phyloP scores from a whole-genome alignment of 2,113 vertebrate genomes.

The Acanthochromis polyacanthus region DNA sequence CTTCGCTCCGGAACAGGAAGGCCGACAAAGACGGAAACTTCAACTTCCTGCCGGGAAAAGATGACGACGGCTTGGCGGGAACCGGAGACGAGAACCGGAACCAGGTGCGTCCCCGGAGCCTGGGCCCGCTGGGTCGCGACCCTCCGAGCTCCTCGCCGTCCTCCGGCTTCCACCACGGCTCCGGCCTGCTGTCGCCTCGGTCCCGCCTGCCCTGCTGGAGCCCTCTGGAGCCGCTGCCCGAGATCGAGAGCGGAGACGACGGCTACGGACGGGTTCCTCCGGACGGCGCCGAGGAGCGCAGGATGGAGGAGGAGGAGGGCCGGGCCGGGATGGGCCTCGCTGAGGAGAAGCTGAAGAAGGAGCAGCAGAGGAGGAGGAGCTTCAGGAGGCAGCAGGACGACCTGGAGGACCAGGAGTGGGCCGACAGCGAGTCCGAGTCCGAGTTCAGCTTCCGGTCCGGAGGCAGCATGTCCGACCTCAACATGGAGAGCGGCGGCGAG shows the following conservation, averaged over 20 bases:
- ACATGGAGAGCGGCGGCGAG: slow-evolving; percentile 79
- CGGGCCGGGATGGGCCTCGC: slow-evolving; percentile 44
- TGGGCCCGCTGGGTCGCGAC: slow-evolving; percentile 69
- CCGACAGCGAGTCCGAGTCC: slow-evolving; percentile 88
- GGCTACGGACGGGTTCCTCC: slow-evolving; percentile 88
- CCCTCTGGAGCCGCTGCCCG: slow-evolving; percentile 82
- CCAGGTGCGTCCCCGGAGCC: slow-evolving; percentile 73
- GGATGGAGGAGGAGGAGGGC: slow-evolving; percentile 75
- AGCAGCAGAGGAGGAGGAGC: slow-evolving; percentile 58
- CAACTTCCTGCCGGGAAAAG: slow-evolving; percentile 88
- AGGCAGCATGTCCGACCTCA: slow-evolving; percentile 86
- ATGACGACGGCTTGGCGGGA: slow-evolving; percentile 20
- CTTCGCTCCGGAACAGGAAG: slow-evolving; percentile 73
- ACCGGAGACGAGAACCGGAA: slow-evolving; percentile 90
- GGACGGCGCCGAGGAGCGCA: slow-evolving; percentile 88
- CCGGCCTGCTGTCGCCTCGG: slow-evolving; percentile 69
- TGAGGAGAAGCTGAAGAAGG: slow-evolving; percentile 35
- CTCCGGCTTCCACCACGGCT: slow-evolving; percentile 50
- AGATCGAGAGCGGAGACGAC: slow-evolving; percentile 82
- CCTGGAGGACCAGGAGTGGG: slow-evolving; percentile 77
- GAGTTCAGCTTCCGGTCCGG: slow-evolving; percentile 90
- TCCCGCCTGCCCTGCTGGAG: slow-evolving; percentile 83
- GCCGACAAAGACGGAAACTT: slow-evolving; percentile 91
- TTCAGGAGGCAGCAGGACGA: slow-evolving; percentile 61
- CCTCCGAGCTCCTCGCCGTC: slow-evolving; percentile 9